A percentile compares a stretch with the other conserved stretches of the same genome.
These are phyloP conservation scores for Phenacoccus solenopsis DNA, from an alignment of 1,140 invertebrate species.

Conservation along the genomic window DNA sequence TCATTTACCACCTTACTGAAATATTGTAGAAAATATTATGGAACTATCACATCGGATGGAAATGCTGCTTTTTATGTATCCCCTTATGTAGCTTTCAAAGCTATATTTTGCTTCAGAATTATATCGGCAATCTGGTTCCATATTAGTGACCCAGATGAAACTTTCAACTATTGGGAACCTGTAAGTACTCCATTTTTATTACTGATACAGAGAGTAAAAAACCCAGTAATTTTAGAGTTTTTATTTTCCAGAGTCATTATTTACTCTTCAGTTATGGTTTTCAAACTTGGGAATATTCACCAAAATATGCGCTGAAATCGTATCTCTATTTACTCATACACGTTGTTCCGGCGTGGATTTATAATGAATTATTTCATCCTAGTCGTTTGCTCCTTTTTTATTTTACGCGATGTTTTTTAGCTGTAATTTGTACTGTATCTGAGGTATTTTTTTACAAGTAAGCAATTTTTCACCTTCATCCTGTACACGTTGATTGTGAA, in stretches of 20 bases:
- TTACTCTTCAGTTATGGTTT: constrained; percentile 77
- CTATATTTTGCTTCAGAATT: constrained; percentile 69
- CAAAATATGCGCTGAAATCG: constrained; percentile 82
- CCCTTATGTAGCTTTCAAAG: constrained; percentile 71
- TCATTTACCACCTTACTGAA: not conserved
- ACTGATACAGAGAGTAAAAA: too few species aligned
- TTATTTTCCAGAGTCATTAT: constrained; percentile 54
- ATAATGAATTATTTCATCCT: constrained; percentile 57
- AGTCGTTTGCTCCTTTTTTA: constrained; percentile 84
- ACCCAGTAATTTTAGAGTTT: constrained; percentile 14
- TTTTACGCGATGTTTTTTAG: constrained; percentile 68
- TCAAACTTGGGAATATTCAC: constrained; percentile 99
- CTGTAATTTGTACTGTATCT: constrained; percentile 60
- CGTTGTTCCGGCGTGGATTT: constrained; percentile 71
- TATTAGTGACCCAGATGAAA: constrained; percentile 97
- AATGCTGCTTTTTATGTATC: constrained; percentile 50
- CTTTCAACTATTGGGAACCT: constrained; percentile 99
- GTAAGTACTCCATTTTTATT: constrained; percentile 38
- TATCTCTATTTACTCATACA: constrained; percentile 83
- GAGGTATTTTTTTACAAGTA: constrained; percentile 92
- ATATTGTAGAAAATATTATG: not conserved
- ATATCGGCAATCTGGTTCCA: constrained; percentile 85
- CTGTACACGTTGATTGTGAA: not conserved
- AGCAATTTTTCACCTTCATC: constrained; percentile 7
- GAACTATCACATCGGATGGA: not conserved